Base-by-base conservation (phyloP, 1,140 invertebrate genomes). In the Camponotus pennsylvanicus region DNA sequence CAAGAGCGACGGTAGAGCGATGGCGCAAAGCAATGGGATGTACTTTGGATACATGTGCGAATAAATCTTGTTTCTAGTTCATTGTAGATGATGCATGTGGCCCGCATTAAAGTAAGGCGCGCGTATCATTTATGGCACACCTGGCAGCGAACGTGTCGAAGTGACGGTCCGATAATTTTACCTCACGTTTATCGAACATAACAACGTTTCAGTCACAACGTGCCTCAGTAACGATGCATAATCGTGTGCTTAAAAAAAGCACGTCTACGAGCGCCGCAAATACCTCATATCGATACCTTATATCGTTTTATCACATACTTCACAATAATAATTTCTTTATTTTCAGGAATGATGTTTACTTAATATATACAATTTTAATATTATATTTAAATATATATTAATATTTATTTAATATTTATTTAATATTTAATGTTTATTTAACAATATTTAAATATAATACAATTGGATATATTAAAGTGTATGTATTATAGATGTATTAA, bases 41-140 rank as follows among this genome's bases (percentile, higher is more conserved):
- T 13, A 63, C 70, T 37, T 11, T 27, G 59, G 21, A 59, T 76
- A 63, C 32, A n/a, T 32, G 7, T 27, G n/a, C 40, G 55, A 70
- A 49, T 70, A 59, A 71, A 80, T 80, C 40, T 34, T 34, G 52
- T 82, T 73, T 34, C 13, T 73, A 77, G 49, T 59, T 77, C 71
- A 69, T 76, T 70, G 52, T 86, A 88, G 86, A 86, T 78, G 79
- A 83, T 69, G 66, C 78, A 89, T 87, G 84, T 86, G 84, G 52
- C 49, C 57, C 45, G 85, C 73, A 80, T 84, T 27, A 88, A 63
- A 83, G 57, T 76, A 67, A 61, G 27, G 40, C 13, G 15, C 45
- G 52, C 21, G 59, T 73, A 89, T 86, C 88, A 66, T 86, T 89
- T 75, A 89, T 40, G 52, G 21, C 27, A 61, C 77, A 78, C 79